Percentiles rank a stretch among this genome's conserved stretches.
phyloP scores from a whole-genome alignment of 2,888 invertebrate genomes.

The Hymenopus coronatus region DNA sequence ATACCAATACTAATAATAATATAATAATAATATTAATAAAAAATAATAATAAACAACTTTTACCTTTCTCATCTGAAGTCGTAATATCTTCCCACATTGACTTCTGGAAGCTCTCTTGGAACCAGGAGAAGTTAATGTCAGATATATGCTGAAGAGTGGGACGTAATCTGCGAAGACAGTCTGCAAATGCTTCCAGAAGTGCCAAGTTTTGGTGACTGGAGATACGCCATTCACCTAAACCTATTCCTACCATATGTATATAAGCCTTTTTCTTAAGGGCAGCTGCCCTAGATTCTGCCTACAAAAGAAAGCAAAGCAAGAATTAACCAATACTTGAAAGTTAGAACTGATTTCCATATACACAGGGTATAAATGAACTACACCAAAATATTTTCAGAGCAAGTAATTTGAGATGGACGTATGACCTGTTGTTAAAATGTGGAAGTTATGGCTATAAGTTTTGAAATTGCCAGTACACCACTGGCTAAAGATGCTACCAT shows the following conservation, averaged over 20 bases:
- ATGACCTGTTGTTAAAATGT: no score
- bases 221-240: constrained; percentile 41
- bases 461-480: no score
- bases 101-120: constrained; percentile 28
- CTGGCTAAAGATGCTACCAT: no score
- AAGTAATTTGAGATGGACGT: no score
- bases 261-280: constrained; percentile 54
- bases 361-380: no score
- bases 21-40: no score
- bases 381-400: no score
- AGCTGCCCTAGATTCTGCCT: constrained; percentile 55
- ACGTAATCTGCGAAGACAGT: constrained; percentile 36
- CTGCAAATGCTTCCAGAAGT: constrained; percentile 39
- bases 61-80: not conserved
- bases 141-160: constrained; percentile 35
- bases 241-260: constrained; percentile 59
- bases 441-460: no score
- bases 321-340: no score
- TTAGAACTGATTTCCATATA: no score
- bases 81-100: constrained; percentile 3
- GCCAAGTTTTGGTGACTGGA: constrained; percentile 37
- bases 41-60: no score
- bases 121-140: constrained; percentile 40
- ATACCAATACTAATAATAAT: no score
- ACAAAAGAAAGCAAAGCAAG: not conserved